Conservation (phyloP, 2,888 invertebrate genomes). For the Macrosiphum euphorbiae region DNA sequence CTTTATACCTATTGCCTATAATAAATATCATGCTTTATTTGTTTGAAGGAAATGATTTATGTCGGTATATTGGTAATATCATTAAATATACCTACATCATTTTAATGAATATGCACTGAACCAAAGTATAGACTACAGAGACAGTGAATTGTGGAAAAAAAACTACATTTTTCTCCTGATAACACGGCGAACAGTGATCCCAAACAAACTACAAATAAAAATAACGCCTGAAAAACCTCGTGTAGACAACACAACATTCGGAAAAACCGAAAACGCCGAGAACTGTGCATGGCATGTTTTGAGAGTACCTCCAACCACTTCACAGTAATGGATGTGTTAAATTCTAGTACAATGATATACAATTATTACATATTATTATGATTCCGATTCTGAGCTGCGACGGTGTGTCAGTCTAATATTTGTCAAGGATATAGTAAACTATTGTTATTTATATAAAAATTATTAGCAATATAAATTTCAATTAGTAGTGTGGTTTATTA, state of each 20-base stretch:
- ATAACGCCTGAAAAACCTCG: neutral
- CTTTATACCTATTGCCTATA: no score
- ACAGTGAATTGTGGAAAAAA: no score
- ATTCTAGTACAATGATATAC: neutral
- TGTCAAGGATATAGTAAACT: neutral
- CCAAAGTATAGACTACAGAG: no score
- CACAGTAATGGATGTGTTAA: neutral
- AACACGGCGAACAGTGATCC: neutral
- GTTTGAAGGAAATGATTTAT: no score
- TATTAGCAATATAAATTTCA: neutral
- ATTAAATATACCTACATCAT: no score
- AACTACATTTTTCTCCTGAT: neutral
- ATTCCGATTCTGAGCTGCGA: neutral
- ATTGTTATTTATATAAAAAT: no score
- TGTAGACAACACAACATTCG: neutral
- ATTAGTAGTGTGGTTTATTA: neutral
- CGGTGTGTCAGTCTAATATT: neutral
- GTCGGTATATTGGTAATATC: no score
- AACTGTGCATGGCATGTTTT: neutral
- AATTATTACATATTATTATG: neutral
- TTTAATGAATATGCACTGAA: no score
- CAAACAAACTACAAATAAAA: neutral
- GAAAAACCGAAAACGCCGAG: neutral
- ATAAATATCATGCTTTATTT: no score
- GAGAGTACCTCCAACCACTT: neutral